Base-by-base conservation (phyloP, 2,888 invertebrate genomes). In the Lapara coniferarum region DNA sequence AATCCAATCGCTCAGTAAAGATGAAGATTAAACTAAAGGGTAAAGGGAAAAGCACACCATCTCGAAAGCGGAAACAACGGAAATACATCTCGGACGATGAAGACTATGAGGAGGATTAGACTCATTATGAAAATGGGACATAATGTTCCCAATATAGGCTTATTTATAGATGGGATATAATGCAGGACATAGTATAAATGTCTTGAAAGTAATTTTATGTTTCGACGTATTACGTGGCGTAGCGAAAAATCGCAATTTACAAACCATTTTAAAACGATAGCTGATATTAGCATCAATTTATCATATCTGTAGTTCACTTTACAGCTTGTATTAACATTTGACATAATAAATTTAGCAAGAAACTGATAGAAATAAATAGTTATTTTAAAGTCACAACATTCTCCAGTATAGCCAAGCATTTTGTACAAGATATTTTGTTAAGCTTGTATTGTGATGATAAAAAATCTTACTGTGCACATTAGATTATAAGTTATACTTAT, bases 11-110 rank as follows among this genome's bases (percentile, higher is more conserved):
- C 58, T 94, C 94, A 0, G 95, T 96, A 6, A 96, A 96, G 89
- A 96, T 96, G 96, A 96, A 96, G 85, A 95, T 96, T 51, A 97
- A 97, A 85, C 84, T 96, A 69, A 96, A 95, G 78, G 91, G 92
- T 49, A 93, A 93, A 75, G 85, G 85, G 71, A 94, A 94, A 76
- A 90, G 89, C 69, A 93, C 94, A 3, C 94, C 94, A 6, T 94
- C 95, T 0, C 87, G 95, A 63, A 94, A 95, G 77, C 93, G 95
- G 76, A 94, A 95, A 76, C 94, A 94, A 69, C 94, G 95, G 74
- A 96, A 95, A 81, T 95, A 95, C 82, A 94, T 95, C 75, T 95
- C 95, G 5, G 96, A 96, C 68, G 96, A 96, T 56, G 96, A 96
- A 57, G 95, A 96, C 72, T 95, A 94, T 68, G 95, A 95, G 72